Evolutionary conservation across 2,113 vertebrate species (phyloP).

Genomic region (Orcinus orca): DNA sequence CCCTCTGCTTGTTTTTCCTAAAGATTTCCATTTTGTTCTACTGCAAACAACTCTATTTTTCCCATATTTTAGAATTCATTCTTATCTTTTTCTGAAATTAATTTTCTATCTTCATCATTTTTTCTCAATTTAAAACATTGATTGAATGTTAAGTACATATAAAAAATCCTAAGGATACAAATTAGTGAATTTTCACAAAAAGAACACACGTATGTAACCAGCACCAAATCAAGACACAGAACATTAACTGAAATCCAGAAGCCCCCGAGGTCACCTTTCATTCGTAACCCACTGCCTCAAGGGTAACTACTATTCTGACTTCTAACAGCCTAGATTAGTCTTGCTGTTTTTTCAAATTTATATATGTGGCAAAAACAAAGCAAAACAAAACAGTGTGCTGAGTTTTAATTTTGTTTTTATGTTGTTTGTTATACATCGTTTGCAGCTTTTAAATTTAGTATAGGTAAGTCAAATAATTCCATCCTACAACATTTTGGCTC

Average conservation of each 20-base stretch:
- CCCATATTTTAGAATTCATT: neutral
- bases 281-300: neutral
- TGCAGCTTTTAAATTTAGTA: neutral
- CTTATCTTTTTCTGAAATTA: neutral
- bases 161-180: neutral
- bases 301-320: neutral
- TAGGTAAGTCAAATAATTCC: neutral
- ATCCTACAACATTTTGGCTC: neutral
- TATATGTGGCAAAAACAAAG: neutral
- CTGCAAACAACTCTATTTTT: neutral
- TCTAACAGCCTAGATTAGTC: neutral
- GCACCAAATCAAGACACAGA: neutral
- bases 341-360: neutral
- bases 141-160: neutral
- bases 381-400: neutral
- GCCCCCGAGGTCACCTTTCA: neutral
- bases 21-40: neutral
- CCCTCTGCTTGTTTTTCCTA: neutral
- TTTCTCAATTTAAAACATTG: neutral
- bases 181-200: slow-evolving; percentile 5
- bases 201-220: neutral
- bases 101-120: neutral
- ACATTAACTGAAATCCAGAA: neutral
- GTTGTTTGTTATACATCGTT: neutral
- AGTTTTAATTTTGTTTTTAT: neutral